These are phyloP conservation scores for Oncorhynchus kisutch DNA, from an alignment of 2,113 vertebrate species.

Conservation along the genomic window DNA sequence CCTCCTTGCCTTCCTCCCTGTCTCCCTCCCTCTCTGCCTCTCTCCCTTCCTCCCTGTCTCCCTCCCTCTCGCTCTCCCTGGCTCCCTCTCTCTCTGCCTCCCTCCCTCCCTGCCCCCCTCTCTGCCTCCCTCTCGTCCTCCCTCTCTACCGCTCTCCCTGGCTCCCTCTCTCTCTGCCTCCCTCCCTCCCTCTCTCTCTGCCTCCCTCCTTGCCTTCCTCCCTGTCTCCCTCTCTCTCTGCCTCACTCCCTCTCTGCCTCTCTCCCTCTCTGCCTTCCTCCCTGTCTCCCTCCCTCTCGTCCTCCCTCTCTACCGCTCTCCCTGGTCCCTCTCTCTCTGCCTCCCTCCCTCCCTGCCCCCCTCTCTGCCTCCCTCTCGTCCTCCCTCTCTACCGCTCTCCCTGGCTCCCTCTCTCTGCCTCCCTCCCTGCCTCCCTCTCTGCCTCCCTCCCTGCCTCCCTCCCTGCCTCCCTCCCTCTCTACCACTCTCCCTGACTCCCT, in stretches of 20 bases:
- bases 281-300: accelerated
- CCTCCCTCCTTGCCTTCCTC: neutral
- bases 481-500: too few species aligned
- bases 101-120: too few species aligned
- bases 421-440: too few species aligned
- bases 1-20: too few species aligned
- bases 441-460: too few species aligned
- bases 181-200: too few species aligned
- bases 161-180: too few species aligned
- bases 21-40: neutral
- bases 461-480: neutral
- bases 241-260: neutral
- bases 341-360: accelerated
- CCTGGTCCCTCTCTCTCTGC: too few species aligned
- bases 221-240: slow-evolving; percentile 17
- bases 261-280: too few species aligned
- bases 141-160: neutral
- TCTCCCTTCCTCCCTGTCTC: neutral
- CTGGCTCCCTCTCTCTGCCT: neutral
- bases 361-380: neutral
- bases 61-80: too few species aligned
- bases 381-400: neutral
- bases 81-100: neutral
- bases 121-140: too few species aligned
- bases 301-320: neutral